Base-by-base conservation (phyloP, 2,888 invertebrate genomes). In the Rhodophaea formosa region DNA sequence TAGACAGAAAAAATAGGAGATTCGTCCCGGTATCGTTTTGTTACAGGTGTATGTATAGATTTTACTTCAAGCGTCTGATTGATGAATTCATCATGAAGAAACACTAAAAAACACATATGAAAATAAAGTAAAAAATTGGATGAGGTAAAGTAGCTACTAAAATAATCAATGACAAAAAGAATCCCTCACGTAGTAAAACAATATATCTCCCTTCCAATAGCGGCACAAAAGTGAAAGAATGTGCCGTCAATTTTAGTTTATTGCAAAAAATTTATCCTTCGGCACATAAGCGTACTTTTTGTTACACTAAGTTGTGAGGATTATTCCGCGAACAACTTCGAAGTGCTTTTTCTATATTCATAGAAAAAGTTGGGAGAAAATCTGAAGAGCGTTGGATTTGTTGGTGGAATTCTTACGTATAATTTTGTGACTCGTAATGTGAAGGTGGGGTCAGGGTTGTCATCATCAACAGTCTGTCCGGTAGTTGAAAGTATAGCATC, bases 301-400 rank as follows among this genome's bases (percentile, higher is more conserved):
- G 45, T 45, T 32, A 30, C 45, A 15, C 15, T 32, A 55, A 53
- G 39, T 49, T 49, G 39, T 23, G 47, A 55, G 6, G 46, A 46
- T 55, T 55, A 16, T 46, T 55, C 10, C 17, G 49, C 14, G 49
- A 49, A 49, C 47, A 49, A 56, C 15, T 49, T 56, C 29, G 8
- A 49, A 56, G 16, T 39, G 29, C 42, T 49, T 49, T 59, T 55
- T 55, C 47, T 57, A 56, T 62, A 62, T 62, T 60, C 59, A 60
- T 60, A 57, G 59, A 58, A 59, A 60, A 62, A 62, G 62, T 62
- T 62, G 14, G n/a, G 29, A 14, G 45, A 17, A 53, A 45, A 46
- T 39, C 53, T 15, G 39, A 54, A 30, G 46, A 44, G 53, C 35
- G 23, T 57, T 32, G 30, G n/a, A 49, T 12, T 29, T 42, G 32